phyloP scores from a whole-genome alignment of 2,113 vertebrate genomes.

The Chascanopsetta lugubris region DNA sequence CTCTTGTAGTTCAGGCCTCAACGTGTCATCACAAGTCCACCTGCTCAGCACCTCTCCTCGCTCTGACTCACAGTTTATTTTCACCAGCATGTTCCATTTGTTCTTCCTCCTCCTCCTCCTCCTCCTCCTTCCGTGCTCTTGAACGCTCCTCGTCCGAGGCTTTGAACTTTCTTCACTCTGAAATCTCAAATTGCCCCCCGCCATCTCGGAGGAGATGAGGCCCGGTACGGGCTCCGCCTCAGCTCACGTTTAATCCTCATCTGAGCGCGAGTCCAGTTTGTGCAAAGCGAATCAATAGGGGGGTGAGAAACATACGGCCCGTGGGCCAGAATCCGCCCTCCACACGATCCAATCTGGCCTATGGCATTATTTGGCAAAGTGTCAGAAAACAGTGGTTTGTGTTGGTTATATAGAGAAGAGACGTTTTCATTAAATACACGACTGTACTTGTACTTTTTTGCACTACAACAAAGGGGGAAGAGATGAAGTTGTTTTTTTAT shows the following conservation, averaged over 20 bases:
- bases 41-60: constrained; percentile 38
- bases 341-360: too few relatives aligned
- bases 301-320: constrained; percentile 39
- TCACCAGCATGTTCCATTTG: constrained; percentile 8
- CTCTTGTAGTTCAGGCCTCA: constrained; percentile 17
- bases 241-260: constrained; percentile 58
- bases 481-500: too few relatives aligned
- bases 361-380: too few relatives aligned
- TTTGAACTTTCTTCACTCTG: constrained; percentile 82
- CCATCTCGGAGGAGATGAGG: constrained; percentile 62
- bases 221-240: constrained; percentile 52
- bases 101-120: not conserved
- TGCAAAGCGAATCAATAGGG: constrained; percentile 36
- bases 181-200: constrained; percentile 72
- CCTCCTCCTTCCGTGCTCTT: constrained; percentile 59
- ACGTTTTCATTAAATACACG: too few relatives aligned
- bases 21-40: constrained; percentile 33
- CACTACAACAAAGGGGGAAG: too few relatives aligned
- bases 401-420: too few relatives aligned
- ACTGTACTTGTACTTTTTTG: too few relatives aligned
- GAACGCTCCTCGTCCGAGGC: constrained; percentile 66
- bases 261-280: constrained; percentile 42
- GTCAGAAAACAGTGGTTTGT: too few relatives aligned
- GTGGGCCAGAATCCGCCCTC: too few relatives aligned
- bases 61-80: constrained; percentile 28